Evolutionary conservation across 2,888 invertebrate species (phyloP).

Genomic region (Liopterus haemorrhoidalis): DNA sequence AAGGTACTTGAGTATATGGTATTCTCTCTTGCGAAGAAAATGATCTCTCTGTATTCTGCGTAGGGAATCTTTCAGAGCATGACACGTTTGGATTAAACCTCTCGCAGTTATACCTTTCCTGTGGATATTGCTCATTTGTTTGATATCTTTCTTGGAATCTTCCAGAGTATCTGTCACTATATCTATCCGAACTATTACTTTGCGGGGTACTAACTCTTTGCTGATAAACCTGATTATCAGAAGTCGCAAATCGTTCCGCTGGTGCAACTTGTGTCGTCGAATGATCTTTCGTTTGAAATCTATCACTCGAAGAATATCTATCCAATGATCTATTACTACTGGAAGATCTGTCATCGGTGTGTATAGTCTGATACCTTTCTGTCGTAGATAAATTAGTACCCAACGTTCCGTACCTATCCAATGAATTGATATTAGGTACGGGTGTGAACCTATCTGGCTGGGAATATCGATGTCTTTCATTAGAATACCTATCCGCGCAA

Average conservation of each 20-base stretch:
- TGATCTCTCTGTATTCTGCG: slow-evolving; percentile 31
- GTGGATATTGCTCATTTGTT: slow-evolving; percentile 6
- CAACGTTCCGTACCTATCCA: slow-evolving; percentile 40
- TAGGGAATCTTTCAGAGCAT: slow-evolving; percentile 44
- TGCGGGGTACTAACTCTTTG: slow-evolving; percentile 27
- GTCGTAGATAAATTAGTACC: slow-evolving; percentile 7
- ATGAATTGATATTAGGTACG: slow-evolving; percentile 20
- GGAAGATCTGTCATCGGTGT: slow-evolving; percentile 2
- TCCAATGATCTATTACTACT: slow-evolving; percentile 33
- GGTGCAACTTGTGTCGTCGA: slow-evolving; percentile 47
- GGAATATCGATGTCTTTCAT: too few species aligned
- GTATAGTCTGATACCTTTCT: slow-evolving; percentile 8
- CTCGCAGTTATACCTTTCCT: slow-evolving; percentile 32
- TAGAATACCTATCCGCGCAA: slow-evolving; percentile 14
- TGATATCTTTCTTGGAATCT: slow-evolving; percentile 42
- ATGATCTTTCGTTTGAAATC: slow-evolving; percentile 44
- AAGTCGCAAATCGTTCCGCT: slow-evolving; percentile 39
- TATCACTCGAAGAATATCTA: slow-evolving; percentile 42
- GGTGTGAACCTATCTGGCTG: slow-evolving; percentile 27
- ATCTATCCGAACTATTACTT: slow-evolving; percentile 34
- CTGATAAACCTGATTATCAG: slow-evolving; percentile 30
- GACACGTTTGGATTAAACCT: slow-evolving; percentile 43
- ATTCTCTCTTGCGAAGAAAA: slow-evolving; percentile 36
- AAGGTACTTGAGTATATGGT: slow-evolving; percentile 41
- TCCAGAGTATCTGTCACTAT: slow-evolving; percentile 30